Percentiles rank a stretch among this genome's conserved stretches.
Evolutionary conservation across 2,888 invertebrate genomes (phyloP).

Genomic region (Dryobotodes eremita): DNA sequence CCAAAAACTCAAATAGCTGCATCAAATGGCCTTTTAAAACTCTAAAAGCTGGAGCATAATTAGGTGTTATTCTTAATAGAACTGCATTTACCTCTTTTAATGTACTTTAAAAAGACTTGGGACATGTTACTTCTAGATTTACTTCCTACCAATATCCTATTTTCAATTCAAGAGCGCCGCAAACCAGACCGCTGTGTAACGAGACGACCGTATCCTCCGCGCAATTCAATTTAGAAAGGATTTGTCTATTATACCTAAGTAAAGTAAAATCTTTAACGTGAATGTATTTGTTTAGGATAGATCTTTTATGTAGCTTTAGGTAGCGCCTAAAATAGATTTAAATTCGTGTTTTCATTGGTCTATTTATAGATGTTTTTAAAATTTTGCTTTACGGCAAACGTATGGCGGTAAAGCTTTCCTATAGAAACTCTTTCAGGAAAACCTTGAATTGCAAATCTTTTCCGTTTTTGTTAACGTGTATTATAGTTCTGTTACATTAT

Average conservation of each 20-base stretch:
- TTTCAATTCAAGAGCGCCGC: slow-evolving; percentile 36
- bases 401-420: neutral
- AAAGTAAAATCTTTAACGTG: slow-evolving; percentile 34
- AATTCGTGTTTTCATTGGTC: neutral
- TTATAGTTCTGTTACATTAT: too few relatives aligned
- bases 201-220: slow-evolving; percentile 7
- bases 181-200: slow-evolving; percentile 17
- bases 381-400: neutral
- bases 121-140: slow-evolving; percentile 5
- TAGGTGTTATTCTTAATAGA: neutral
- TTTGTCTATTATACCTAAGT: slow-evolving; percentile 41
- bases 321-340: slow-evolving; percentile 18
- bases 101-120: neutral
- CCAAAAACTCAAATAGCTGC: neutral
- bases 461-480: too few relatives aligned
- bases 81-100: neutral
- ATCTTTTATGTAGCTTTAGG: slow-evolving; percentile 1
- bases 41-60: neutral
- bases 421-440: neutral
- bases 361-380: neutral
- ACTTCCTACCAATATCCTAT: slow-evolving; percentile 22
- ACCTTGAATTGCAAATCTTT: neutral
- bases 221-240: slow-evolving; percentile 58
- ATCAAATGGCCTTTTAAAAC: neutral
- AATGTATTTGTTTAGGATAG: slow-evolving; percentile 23